Conservation (phyloP, 1,140 invertebrate genomes). For the Mizuhopecten yessoensis region DNA sequence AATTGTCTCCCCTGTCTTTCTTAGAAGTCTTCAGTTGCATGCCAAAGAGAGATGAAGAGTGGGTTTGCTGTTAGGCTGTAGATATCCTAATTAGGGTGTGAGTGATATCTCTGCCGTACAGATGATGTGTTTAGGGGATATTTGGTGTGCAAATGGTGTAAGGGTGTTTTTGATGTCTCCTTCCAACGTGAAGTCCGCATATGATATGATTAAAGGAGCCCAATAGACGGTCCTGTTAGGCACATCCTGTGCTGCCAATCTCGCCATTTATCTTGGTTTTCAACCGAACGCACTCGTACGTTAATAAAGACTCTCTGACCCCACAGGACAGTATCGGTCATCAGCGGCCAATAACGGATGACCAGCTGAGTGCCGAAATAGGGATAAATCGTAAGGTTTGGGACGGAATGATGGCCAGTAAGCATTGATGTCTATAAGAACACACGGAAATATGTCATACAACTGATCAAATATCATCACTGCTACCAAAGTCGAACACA, state of each 20-base stretch:
- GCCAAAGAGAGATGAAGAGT: conserved; percentile 12
- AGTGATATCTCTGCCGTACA: background rate
- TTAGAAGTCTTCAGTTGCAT: background rate
- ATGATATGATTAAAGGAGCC: conserved; percentile 27
- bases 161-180: background rate
- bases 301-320: conserved; percentile 14
- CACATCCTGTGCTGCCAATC: background rate
- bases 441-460: conserved; percentile 13
- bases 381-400: conserved; percentile 38
- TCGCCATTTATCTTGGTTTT: conserved; percentile 32
- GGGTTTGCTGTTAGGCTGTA: background rate
- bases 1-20: background rate
- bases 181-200: conserved; percentile 37
- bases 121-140: conserved; percentile 38
- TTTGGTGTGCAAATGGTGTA: conserved; percentile 33
- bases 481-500: background rate
- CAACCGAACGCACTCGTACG: conserved; percentile 30
- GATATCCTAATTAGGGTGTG: background rate
- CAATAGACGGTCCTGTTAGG: background rate
- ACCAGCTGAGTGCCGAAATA: background rate
- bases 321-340: background rate
- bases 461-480: background rate
- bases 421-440: background rate
- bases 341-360: conserved; percentile 8
- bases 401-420: background rate